Evolutionary conservation across 2,797 vertebrate genomes (phyloP), one percentile per base, ranked within the genome.

Genomic region (Neosalanx taihuensis): DNA sequence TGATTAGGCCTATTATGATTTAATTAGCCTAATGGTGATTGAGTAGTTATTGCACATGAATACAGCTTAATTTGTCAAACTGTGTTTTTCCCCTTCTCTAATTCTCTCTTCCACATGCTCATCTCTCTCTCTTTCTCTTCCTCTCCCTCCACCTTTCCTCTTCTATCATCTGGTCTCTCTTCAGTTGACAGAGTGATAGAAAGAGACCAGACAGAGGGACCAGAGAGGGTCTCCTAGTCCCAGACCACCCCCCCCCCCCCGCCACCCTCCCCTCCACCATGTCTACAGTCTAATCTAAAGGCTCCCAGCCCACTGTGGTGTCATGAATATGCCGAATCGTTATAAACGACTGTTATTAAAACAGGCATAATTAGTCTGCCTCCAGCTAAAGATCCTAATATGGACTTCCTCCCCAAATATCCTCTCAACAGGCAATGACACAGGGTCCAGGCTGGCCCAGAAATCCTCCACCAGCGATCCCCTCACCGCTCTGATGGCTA

Each of bases 321-420:
- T 37, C 37, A 65, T 65, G 41, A 65, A 65, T 29, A 41, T 49
- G 37, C 64, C 3, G 7, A 23, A 26, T 26, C 3, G 26, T 1
- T 18, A 33, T 17, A 62, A 33, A 62, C 1, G 60, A 29, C 29
- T 29, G 60, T 62, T 62, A 62, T 62, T 62, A 62, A 62, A 61
- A 62, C 29, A 29, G 60, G 60, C 29, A 37, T 65, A 49, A 65
- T 46, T 65, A 13, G 63, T 35, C n/a, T 41, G n/a, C 57, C 57
- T 59, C 18, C 7, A 59, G 57, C 57, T 59, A 59, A 20, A 20
- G 1, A 6, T 66, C 64, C 64, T 65, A 68, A 67, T 59, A 74
- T 56, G 62, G 71, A 66, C 20, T 37, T 37, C 71, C 59, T 62
- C 35, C 58, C 67, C 26, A 72, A 62, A 41, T 60, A 72, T 64